Evolutionary conservation across 1,140 invertebrate genomes (phyloP).

Genomic region (Drosophila ananassae): DNA sequence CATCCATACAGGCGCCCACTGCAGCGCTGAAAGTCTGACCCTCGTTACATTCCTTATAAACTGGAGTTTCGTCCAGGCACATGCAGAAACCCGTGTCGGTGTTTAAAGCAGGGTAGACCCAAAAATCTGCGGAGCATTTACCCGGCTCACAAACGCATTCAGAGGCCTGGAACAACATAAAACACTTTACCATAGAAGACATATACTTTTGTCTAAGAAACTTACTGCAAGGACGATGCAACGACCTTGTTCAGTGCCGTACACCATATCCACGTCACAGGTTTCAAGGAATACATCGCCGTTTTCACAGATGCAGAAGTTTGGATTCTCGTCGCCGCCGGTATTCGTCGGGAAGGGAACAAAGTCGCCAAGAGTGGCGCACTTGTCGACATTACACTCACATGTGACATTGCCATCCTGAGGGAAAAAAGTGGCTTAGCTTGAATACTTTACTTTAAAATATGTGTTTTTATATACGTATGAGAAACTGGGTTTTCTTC

Average conservation of each 20-base stretch:
- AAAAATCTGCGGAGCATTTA: constrained; percentile 21
- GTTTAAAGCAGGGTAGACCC: constrained; percentile 33
- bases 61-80: constrained; percentile 23
- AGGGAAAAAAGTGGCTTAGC: no score
- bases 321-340: background rate
- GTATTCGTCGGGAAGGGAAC: constrained; percentile 33
- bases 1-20: background rate
- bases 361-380: constrained; percentile 9
- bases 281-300: constrained; percentile 10
- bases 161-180: constrained; percentile 35
- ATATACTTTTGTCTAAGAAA: background rate
- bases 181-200: background rate
- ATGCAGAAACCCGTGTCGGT: constrained; percentile 47
- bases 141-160: constrained; percentile 25
- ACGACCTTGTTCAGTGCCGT: background rate
- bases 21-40: constrained; percentile 1
- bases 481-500: no score
- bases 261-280: constrained; percentile 35
- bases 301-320: constrained; percentile 42
- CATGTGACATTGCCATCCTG: background rate
- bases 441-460: no score
- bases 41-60: constrained; percentile 23
- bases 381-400: constrained; percentile 37
- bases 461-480: no score
- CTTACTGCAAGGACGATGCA: constrained; percentile 38